phyloP scores from a whole-genome alignment of 2,797 vertebrate genomes.

The Chanos chanos region DNA sequence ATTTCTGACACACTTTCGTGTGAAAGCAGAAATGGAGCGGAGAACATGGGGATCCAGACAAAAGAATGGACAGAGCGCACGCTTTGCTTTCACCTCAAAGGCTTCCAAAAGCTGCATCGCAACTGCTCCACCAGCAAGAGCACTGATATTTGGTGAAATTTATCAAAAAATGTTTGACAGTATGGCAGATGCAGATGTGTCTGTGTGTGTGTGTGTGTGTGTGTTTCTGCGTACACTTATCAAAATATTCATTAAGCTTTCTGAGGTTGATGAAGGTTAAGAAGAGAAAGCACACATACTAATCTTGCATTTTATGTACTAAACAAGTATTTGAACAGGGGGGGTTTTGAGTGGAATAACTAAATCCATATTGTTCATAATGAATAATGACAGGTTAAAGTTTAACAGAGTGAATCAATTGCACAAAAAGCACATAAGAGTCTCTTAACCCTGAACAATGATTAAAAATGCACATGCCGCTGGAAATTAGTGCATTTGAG shows the following conservation, averaged over 20 bases:
- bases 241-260: not conserved
- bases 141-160: no score
- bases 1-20: conserved; percentile 71
- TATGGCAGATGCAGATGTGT: not conserved
- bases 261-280: not conserved
- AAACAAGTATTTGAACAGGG: not conserved
- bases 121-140: no score
- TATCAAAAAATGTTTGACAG: no score
- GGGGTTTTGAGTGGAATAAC: not conserved
- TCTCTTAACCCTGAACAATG: not conserved
- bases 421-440: conserved; percentile 3
- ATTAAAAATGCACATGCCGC: not conserved
- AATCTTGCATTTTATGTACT: no score
- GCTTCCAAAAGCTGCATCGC: no score
- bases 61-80: conserved; percentile 31
- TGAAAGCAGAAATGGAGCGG: conserved; percentile 52
- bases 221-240: not conserved
- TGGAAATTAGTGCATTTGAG: no score
- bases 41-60: conserved; percentile 26
- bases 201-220: not conserved
- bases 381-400: not conserved
- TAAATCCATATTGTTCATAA: conserved; percentile 4
- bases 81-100: not conserved
- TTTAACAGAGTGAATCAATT: not conserved
- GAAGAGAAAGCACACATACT: not conserved